Evolutionary conservation across 2,797 vertebrate genomes (phyloP), one percentile per base, ranked within the genome.

Genomic region (Catostomus latipinnis): DNA sequence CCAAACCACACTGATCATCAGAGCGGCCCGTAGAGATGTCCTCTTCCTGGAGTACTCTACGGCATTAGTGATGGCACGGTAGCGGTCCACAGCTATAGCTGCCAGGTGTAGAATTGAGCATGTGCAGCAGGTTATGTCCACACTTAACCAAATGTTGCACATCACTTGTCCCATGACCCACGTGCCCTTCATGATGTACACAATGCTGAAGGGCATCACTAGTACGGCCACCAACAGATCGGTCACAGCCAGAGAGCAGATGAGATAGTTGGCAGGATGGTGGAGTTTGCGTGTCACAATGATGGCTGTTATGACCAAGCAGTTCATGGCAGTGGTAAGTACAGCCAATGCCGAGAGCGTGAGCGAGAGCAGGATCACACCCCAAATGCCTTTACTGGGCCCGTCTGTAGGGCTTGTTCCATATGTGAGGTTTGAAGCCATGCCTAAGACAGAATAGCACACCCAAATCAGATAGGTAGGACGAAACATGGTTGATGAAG

Each of bases 171-270:
- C 97, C 96, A 99, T 98, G 75, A 96, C 89, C 98, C 98, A 99
- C 13, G 89, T 95, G 87, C 99, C 95, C 83, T 95, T 96, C 76
- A 96, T 93, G 57, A 98, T 98, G 87, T 98, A 99, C 82, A 97
- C 90, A n/a, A 99, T 98, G 82, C 97, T 97, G 91, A 99, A 98
- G 79, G 98, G 98, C 98, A 99, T 99, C 87, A 99, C 98, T 81
- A 99, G 88, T 71, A 99, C 93, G n/a, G 97, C 97, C 82, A 99
- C 97, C 71, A 99, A 94, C 82, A 99, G 96, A 91, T 99, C 98
- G 0, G 98, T 99, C 84, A 95, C 96, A 0, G 98, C 97, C 77
- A 99, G 90, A 5, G 97, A 99, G 87, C 97, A 98, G 90, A 99
- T 99, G 84, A 99, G 92, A 84, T 99, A 99, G 92, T 99, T 99